These are phyloP conservation scores for Neopelma chrysocephalum DNA, from an alignment of 2,797 vertebrate genomes.

Conservation along the genomic window DNA sequence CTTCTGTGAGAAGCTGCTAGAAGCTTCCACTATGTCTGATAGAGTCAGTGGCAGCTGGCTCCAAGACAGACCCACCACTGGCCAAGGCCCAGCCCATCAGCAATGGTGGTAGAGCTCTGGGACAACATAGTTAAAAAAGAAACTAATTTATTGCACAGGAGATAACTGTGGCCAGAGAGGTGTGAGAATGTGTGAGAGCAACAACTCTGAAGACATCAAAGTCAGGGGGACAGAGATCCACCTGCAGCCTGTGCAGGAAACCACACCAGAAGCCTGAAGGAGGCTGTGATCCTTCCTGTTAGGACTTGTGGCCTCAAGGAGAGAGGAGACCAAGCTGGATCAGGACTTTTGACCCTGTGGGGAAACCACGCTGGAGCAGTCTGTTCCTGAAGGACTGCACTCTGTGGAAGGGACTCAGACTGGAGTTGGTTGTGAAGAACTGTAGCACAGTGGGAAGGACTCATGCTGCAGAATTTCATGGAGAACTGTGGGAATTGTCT, in stretches of 20 bases:
- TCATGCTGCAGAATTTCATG: not conserved
- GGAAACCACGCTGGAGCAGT: not conserved
- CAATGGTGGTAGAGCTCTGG: not conserved
- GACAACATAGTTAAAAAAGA: not conserved
- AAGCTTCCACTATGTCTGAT: not conserved
- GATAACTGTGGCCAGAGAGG: not conserved
- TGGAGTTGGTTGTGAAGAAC: not conserved
- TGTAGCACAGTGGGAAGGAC: not conserved
- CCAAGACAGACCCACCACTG: not conserved
- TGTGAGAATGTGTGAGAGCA: not conserved
- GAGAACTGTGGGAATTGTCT: not conserved
- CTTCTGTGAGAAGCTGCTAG: not conserved
- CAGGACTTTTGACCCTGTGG: accelerated
- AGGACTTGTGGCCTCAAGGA: not conserved
- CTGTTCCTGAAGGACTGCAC: not conserved
- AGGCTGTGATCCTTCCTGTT: not conserved
- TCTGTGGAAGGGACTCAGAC: not conserved
- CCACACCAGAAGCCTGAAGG: not conserved
- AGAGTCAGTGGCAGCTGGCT: not conserved
- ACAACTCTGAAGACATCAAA: too few relatives aligned
- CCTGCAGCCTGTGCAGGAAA: not conserved
- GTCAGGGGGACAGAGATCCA: not conserved
- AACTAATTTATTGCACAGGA: not conserved
- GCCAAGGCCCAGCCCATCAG: not conserved
- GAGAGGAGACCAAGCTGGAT: not conserved